Evolutionary conservation across 2,113 vertebrate species (phyloP).

Genomic region (Raja brachyura): DNA sequence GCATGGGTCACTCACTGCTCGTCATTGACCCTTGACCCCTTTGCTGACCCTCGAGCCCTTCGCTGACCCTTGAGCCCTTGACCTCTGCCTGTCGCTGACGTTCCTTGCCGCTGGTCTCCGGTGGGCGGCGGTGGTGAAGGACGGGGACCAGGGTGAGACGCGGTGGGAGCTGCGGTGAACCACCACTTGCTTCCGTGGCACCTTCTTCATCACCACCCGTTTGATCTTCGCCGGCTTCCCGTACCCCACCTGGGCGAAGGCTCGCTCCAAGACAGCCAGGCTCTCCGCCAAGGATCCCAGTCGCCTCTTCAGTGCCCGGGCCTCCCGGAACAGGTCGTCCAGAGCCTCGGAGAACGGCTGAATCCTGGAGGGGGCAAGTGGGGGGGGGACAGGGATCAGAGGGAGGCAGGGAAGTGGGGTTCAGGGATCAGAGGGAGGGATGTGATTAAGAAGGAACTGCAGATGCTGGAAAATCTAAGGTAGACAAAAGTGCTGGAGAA

Average conservation of each 20-base stretch:
- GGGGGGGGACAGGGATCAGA: background rate
- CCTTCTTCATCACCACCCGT: constrained; percentile 2
- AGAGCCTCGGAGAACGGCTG: constrained; percentile 50
- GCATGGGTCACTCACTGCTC: background rate
- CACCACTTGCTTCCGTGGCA: background rate
- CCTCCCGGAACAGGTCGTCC: constrained; percentile 54
- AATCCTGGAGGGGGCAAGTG: constrained; percentile 45
- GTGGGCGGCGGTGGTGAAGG: background rate
- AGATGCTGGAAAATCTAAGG: too few relatives aligned
- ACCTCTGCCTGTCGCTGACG: background rate
- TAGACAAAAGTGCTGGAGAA: too few relatives aligned
- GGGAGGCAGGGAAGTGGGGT: background rate
- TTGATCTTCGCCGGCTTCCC: constrained; percentile 36
- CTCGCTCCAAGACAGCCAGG: constrained; percentile 46
- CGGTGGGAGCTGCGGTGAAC: background rate
- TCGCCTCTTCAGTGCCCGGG: constrained; percentile 49
- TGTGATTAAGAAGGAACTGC: too few relatives aligned
- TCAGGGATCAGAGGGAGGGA: background rate
- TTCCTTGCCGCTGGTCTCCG: background rate
- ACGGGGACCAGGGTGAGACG: background rate
- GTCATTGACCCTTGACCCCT: background rate
- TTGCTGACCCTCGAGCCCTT: background rate
- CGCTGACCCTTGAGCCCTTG: background rate
- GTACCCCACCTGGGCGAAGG: constrained; percentile 42
- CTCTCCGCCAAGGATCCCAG: constrained; percentile 49